Evolutionary conservation across 2,888 invertebrate species (phyloP), one percentile per base, ranked within the genome.

Genomic region (Trichopoda pennipes): DNA sequence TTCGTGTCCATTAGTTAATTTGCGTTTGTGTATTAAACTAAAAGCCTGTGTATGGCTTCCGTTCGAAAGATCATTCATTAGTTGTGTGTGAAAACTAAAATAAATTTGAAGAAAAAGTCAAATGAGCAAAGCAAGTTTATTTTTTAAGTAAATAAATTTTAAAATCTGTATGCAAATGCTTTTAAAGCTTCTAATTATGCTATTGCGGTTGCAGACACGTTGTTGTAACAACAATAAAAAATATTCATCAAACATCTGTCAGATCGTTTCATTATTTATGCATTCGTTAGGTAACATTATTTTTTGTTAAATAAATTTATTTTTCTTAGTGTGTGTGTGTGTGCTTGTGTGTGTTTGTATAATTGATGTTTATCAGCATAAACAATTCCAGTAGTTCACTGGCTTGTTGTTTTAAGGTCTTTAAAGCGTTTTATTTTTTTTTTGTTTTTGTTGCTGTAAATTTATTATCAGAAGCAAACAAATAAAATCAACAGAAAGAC

Each of bases 321-420:
- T 32, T 51, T 35, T 35, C 35, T 7, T 10, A 38, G 17, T 0
- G 4, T 28, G 28, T 28, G 8, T 28, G 28, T 28, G 17, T 44
- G 28, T 16, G 9, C n/a, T 2, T 16, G 44, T 16, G 47, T 32
- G 16, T 9, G 8, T 19, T 3, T 42, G 44, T 9, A 17, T 19
- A 32, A 9, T n/a, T 21, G 32, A 6, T 4, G 7, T 8, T 53
- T 51, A 55, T 44, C 73, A 55, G 44, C 61, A 75, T 17, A 76
- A n/a, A n/a, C n/a, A n/a, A 76, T 60, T 76, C 68, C 68, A 68
- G 68, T 76, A 76, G 75, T 76, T 76, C 7, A 19, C 9, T 21
- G 10, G 53, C 8, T 49, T 68, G 42, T 68, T 58, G 14, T 51
- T 68, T 76, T 61, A 60, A 74, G 68, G 21, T 44, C 17, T 64